Evolutionary conservation across 2,797 vertebrate species (phyloP).

Genomic region (Xyrichtys novacula): DNA sequence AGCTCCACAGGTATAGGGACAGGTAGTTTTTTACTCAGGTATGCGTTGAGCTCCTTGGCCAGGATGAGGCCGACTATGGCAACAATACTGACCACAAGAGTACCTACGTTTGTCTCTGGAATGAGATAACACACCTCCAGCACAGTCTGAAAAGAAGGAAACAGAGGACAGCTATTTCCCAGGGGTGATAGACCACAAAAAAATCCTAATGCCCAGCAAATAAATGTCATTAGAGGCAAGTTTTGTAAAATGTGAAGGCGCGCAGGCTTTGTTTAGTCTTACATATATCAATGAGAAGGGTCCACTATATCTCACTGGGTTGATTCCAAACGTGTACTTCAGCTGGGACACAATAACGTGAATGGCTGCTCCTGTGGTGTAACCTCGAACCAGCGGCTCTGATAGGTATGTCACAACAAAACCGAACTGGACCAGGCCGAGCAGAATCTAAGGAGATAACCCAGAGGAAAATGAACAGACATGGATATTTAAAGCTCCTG

Average conservation of each 20-base stretch:
- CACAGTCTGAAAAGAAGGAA: conserved; percentile 82
- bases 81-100: conserved; percentile 88
- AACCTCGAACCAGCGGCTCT: conserved; percentile 92
- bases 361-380: conserved; percentile 90
- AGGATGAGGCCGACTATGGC: conserved; percentile 86
- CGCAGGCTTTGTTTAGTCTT: conserved; percentile 57
- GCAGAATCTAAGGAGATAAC: conserved; percentile 60
- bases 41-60: conserved; percentile 90
- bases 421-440: conserved; percentile 92
- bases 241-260: no score
- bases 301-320: conserved; percentile 80
- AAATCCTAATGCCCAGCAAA: no score
- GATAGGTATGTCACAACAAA: conserved; percentile 97
- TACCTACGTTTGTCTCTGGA: conserved; percentile 86
- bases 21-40: conserved; percentile 83
- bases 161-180: no score
- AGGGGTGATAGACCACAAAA: no score
- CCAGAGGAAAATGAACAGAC: background rate
- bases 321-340: conserved; percentile 92
- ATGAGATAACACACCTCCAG: conserved; percentile 87
- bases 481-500: background rate
- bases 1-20: conserved; percentile 94
- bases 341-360: conserved; percentile 95
- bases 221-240: no score
- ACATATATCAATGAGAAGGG: conserved; percentile 84